These are phyloP conservation scores for Cheilosia vulpina DNA, from an alignment of 2,888 invertebrate genomes.

Conservation along the genomic window DNA sequence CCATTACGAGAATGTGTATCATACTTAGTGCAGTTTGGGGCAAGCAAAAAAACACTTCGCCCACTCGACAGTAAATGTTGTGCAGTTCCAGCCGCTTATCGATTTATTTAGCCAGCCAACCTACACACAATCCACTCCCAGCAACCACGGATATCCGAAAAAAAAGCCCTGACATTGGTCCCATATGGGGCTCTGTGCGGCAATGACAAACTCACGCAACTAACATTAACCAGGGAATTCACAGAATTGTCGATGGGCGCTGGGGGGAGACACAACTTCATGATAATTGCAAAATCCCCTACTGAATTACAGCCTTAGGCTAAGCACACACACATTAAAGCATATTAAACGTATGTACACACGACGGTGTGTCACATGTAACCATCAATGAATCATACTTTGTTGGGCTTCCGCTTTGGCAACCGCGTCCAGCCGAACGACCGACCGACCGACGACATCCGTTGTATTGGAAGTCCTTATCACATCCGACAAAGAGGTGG, in stretches of 20 bases:
- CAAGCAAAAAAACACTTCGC: slow-evolving; percentile 7
- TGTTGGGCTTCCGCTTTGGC: slow-evolving; percentile 49
- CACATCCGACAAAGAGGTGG: slow-evolving; percentile 46
- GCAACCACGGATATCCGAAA: slow-evolving; percentile 4
- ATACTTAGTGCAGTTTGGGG: slow-evolving; percentile 40
- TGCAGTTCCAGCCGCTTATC: slow-evolving; percentile 21
- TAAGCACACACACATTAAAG: slow-evolving; percentile 19
- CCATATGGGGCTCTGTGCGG: slow-evolving; percentile 39
- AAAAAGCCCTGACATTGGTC: slow-evolving; percentile 56
- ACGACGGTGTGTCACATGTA: slow-evolving; percentile 1
- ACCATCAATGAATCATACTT: slow-evolving; percentile 63
- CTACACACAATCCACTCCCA: not conserved
- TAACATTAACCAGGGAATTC: slow-evolving; percentile 43
- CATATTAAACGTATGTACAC: slow-evolving; percentile 14
- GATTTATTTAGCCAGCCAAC: slow-evolving; percentile 19
- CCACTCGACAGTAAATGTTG: not conserved
- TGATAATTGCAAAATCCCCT: slow-evolving; percentile 50
- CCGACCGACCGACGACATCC: not conserved
- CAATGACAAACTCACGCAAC: slow-evolving; percentile 58
- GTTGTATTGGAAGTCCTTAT: slow-evolving; percentile 46
- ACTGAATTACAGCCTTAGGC: slow-evolving; percentile 51
- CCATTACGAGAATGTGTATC: slow-evolving; percentile 36
- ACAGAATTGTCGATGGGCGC: slow-evolving; percentile 20
- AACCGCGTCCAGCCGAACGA: not conserved
- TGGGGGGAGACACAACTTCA: slow-evolving; percentile 25